A percentile compares a stretch with the other conserved stretches of the same genome.
phyloP scores from a whole-genome alignment of 1,140 invertebrate species.

The Tetragonula clypearis region DNA sequence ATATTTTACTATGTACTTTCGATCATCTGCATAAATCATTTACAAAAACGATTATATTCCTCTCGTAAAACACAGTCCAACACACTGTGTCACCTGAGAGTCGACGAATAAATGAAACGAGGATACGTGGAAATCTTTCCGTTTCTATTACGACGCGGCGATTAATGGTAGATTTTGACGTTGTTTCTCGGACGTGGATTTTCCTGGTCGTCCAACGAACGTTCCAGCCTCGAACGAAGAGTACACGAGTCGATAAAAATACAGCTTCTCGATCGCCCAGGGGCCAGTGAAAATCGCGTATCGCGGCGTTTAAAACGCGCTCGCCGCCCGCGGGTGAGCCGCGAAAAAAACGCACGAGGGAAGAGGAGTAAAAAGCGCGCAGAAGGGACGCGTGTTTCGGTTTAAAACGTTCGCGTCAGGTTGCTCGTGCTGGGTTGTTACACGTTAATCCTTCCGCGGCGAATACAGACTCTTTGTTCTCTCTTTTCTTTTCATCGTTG shows the following conservation, averaged over 20 bases:
- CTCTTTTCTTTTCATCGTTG: conserved; percentile 27
- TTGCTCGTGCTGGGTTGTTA: conserved; percentile 63
- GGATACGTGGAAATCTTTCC: too few relatives aligned
- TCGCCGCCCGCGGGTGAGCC: not conserved
- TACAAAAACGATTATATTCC: too few relatives aligned
- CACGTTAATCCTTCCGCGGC: conserved; percentile 65
- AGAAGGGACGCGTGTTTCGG: conserved; percentile 49
- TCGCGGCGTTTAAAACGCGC: conserved; percentile 12
- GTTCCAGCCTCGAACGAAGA: not conserved
- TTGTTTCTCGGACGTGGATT: not conserved
- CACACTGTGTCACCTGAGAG: too few relatives aligned
- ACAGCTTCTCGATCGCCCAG: not conserved
- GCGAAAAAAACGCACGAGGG: conserved; percentile 21
- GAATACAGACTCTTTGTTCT: conserved; percentile 50
- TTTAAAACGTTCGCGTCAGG: conserved; percentile 64
- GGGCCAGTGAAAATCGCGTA: not conserved
- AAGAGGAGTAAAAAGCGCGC: not conserved
- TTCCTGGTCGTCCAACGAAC: not conserved
- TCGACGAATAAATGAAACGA: too few relatives aligned
- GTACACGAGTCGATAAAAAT: not conserved
- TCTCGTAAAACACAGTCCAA: too few relatives aligned
- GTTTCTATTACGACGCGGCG: too few relatives aligned
- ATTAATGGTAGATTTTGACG: too few relatives aligned
- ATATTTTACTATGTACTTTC: too few relatives aligned
- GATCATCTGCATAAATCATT: too few relatives aligned